A percentile compares a stretch with the other conserved stretches of the same genome.
Conservation (phyloP, 2,113 vertebrate genomes). For the Nestor notabilis region DNA sequence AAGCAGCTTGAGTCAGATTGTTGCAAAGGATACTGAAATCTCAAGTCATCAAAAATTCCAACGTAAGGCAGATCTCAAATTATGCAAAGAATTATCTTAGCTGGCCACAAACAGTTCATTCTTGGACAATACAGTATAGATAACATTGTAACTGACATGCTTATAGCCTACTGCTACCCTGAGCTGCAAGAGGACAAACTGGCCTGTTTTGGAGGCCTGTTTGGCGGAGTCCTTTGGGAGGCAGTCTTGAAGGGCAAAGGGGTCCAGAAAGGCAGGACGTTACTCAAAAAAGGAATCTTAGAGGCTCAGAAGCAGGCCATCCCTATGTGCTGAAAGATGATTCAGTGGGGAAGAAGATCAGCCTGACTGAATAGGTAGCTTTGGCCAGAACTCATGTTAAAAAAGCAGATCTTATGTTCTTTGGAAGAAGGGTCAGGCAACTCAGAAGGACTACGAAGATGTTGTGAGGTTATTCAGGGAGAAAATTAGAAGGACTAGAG, state of each 20-base stretch:
- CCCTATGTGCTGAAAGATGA: fast-evolving
- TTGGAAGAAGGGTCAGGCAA: neutral
- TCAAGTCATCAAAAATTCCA: neutral
- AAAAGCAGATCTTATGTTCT: neutral
- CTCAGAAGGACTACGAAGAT: neutral
- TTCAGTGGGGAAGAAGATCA: neutral
- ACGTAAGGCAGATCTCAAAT: neutral
- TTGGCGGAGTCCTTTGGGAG: neutral
- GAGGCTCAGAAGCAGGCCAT: neutral
- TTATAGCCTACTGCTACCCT: neutral
- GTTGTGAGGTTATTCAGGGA: neutral
- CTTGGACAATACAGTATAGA: neutral
- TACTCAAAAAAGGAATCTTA: neutral
- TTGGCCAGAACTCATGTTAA: neutral
- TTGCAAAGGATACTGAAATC: neutral
- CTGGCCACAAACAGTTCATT: neutral
- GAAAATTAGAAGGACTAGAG: neutral
- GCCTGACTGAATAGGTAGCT: neutral
- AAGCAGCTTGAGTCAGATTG: neutral
- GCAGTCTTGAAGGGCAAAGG: neutral
- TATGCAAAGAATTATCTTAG: neutral
- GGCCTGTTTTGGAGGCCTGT: neutral
- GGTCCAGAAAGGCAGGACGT: neutral
- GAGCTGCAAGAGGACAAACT: neutral
- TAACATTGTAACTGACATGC: fast-evolving